Conservation (phyloP, 2,113 vertebrate genomes). For the Formicarius rufipectus region DNA sequence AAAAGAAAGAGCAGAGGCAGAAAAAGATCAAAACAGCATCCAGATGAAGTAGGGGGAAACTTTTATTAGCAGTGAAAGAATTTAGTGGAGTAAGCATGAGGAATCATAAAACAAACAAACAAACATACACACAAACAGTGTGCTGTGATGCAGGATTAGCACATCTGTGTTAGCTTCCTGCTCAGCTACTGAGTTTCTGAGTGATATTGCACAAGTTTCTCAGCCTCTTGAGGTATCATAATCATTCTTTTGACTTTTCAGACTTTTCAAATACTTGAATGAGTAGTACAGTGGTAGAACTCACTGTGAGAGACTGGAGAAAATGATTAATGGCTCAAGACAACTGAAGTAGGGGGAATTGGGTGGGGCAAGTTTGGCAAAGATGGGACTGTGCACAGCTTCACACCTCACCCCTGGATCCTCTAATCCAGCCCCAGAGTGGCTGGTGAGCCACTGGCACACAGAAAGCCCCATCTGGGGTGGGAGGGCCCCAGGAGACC, state of each 20-base stretch:
- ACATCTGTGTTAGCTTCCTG: rapidly evolving
- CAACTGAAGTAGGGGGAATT: neutral
- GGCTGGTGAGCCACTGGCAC: neutral
- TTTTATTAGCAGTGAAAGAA: neutral
- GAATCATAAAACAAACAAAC: neutral
- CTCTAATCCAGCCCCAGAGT: neutral
- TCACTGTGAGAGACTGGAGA: neutral
- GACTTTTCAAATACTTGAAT: neutral
- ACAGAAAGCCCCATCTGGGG: neutral
- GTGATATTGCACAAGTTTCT: neutral
- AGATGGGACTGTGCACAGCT: neutral
- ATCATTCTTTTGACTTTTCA: neutral
- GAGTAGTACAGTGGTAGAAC: neutral
- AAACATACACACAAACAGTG: too few species aligned
- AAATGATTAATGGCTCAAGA: neutral
- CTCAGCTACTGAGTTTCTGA: neutral
- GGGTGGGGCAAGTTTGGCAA: neutral
- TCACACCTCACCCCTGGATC: neutral
- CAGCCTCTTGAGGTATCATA: neutral
- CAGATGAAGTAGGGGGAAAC: neutral
- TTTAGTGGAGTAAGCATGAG: neutral
- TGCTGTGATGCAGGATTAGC: neutral
- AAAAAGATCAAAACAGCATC: neutral
- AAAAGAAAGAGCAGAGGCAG: neutral
- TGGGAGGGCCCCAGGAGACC: neutral